phyloP scores from a whole-genome alignment of 2,797 vertebrate genomes.

The Allobates femoralis region DNA sequence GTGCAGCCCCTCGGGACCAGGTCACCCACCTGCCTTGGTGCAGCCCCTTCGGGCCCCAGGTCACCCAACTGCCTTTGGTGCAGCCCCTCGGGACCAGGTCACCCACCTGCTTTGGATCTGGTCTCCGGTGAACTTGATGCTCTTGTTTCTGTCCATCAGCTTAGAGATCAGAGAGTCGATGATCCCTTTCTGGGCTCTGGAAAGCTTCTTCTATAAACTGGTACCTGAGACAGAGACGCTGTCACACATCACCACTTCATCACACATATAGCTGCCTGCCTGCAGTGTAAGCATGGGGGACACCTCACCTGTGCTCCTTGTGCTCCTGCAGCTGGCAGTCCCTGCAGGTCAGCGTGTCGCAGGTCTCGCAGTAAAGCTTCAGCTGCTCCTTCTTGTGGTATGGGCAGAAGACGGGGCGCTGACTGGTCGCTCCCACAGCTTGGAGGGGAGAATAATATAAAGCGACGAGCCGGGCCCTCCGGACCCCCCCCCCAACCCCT shows the following conservation, averaged over 20 bases:
- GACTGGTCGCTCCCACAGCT: conserved; percentile 86
- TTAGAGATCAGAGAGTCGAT: conserved; percentile 94
- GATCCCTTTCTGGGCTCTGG: conserved; percentile 94
- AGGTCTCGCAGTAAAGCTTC: conserved; percentile 98
- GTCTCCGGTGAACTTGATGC: conserved; percentile 91
- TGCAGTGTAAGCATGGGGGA: background rate
- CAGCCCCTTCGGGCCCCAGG: no score
- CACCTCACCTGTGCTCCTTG: conserved; percentile 94
- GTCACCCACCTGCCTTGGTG: no score
- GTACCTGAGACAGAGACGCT: conserved; percentile 73
- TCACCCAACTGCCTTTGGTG: conserved; percentile 81
- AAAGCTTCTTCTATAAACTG: conserved; percentile 99
- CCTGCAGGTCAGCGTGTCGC: conserved; percentile 93
- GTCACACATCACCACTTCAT: background rate
- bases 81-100: background rate
- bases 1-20: no score
- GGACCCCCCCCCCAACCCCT: background rate
- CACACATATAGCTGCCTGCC: no score
- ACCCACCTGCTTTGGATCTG: conserved; percentile 91
- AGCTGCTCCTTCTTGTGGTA: conserved; percentile 96
- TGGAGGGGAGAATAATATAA: conserved; percentile 70
- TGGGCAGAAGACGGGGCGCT: conserved; percentile 94
- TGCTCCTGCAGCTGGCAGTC: conserved; percentile 97
- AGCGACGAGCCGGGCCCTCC: background rate
- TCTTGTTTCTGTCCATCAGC: conserved; percentile 94